Evolutionary conservation across 2,888 invertebrate species (phyloP).

Genomic region (Megalurothrips usitatus): DNA sequence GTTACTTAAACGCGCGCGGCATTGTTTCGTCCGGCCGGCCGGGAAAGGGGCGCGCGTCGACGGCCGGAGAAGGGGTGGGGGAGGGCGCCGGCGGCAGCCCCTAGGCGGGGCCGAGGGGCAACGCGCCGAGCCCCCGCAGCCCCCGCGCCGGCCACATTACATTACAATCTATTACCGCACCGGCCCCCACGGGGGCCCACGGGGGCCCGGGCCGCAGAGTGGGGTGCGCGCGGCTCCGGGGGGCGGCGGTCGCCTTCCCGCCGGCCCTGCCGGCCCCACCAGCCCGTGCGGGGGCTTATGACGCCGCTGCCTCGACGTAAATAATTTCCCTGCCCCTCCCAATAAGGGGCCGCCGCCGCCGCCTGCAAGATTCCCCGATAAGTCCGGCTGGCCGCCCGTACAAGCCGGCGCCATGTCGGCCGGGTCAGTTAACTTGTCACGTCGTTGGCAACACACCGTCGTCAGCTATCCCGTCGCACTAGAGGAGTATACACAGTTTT

Average conservation of each 20-base stretch:
- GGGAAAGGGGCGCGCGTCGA: neutral
- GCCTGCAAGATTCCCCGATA: too few species aligned
- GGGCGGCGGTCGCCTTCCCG: neutral
- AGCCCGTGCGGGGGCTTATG: neutral
- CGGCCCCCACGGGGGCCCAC: neutral
- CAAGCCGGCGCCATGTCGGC: too few species aligned
- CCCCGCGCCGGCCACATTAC: slow-evolving; percentile 1
- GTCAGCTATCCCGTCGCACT: too few species aligned
- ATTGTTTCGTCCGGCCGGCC: neutral
- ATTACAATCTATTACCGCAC: slow-evolving; percentile 24
- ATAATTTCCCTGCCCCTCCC: too few species aligned
- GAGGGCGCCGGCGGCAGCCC: neutral
- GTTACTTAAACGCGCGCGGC: slow-evolving; percentile 17
- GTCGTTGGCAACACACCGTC: too few species aligned
- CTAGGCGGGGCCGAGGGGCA: too few species aligned
- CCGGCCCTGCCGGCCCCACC: neutral
- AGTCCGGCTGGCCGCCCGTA: too few species aligned
- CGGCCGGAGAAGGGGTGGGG: neutral
- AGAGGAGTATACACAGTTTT: too few species aligned
- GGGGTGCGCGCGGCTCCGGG: neutral
- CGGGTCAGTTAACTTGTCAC: too few species aligned
- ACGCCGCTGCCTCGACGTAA: too few species aligned
- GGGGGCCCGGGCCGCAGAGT: neutral
- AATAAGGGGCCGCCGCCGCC: too few species aligned
- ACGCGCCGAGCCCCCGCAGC: neutral